These are phyloP conservation scores for Pemphredon lugubris DNA, from an alignment of 2,888 invertebrate genomes.

Conservation along the genomic window DNA sequence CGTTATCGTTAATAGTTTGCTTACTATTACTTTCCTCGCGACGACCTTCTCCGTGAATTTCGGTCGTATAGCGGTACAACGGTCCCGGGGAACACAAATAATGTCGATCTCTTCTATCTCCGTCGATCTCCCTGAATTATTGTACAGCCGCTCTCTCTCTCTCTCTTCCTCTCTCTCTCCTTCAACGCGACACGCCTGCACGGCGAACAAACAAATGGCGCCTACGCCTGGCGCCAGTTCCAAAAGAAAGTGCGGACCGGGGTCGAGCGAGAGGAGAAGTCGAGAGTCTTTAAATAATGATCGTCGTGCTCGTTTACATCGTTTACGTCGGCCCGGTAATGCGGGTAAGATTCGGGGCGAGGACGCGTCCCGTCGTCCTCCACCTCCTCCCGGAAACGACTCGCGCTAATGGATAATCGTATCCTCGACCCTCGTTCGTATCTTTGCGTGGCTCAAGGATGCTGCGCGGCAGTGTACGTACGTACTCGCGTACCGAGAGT, in stretches of 20 bases:
- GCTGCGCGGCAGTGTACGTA: no score
- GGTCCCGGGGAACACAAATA: slow-evolving; percentile 63
- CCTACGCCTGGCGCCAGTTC: slow-evolving; percentile 74
- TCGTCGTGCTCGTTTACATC: slow-evolving; percentile 63
- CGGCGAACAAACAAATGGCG: slow-evolving; percentile 65
- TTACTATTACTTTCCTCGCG: slow-evolving; percentile 57
- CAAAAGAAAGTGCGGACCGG: slow-evolving; percentile 68
- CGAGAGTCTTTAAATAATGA: slow-evolving; percentile 56
- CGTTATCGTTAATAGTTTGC: slow-evolving; percentile 47
- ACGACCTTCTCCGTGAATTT: slow-evolving; percentile 56
- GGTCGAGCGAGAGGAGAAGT: slow-evolving; percentile 64
- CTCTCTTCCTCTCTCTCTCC: slow-evolving; percentile 22
- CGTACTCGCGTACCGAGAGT: no score
- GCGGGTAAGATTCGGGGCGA: slow-evolving; percentile 65
- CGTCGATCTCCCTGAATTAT: slow-evolving; percentile 57
- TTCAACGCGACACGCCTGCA: slow-evolving; percentile 21
- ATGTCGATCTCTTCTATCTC: slow-evolving; percentile 60
- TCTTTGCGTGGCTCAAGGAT: slow-evolving; percentile 9
- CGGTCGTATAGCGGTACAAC: slow-evolving; percentile 71
- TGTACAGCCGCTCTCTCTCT: no score
- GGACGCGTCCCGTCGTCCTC: slow-evolving; percentile 27
- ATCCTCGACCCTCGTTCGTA: no score
- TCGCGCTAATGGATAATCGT: slow-evolving; percentile 43
- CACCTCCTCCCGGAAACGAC: slow-evolving; percentile 49
- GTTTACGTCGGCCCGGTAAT: slow-evolving; percentile 57